Conservation (phyloP, 1,140 invertebrate genomes). For the Platorchestia sp. region DNA sequence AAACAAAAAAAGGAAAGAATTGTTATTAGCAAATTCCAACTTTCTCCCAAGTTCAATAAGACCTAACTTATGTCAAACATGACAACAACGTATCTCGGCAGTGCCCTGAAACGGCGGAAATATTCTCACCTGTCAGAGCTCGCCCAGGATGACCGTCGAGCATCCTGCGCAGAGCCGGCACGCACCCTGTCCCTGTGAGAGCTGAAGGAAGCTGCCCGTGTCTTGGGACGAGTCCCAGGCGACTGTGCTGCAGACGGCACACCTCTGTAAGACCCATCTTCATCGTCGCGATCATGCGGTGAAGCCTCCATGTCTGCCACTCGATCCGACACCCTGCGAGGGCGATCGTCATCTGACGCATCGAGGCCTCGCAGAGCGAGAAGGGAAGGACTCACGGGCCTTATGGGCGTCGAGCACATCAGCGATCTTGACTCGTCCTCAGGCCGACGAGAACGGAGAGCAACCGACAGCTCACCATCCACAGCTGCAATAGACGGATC, state of each 20-base stretch:
- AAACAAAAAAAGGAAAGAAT: not conserved
- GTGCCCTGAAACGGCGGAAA: not conserved
- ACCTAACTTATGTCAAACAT: not conserved
- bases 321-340: constrained; percentile 64
- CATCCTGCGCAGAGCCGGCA: not conserved
- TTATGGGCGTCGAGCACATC: constrained; percentile 65
- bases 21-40: not conserved
- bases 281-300: not conserved
- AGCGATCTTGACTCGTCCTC: constrained; percentile 53
- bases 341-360: constrained; percentile 67
- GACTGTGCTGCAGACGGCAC: not conserved
- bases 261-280: constrained; percentile 39
- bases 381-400: constrained; percentile 63
- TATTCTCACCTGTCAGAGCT: not conserved
- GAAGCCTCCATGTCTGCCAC: constrained; percentile 60
- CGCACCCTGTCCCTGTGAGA: not conserved
- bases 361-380: constrained; percentile 70
- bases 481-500: constrained; percentile 56
- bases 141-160: constrained; percentile 32
- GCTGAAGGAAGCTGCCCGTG: constrained; percentile 19
- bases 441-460: constrained; percentile 62
- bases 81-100: not conserved
- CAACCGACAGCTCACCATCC: constrained; percentile 67
- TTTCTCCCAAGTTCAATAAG: not conserved
- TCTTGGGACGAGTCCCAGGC: constrained; percentile 46